These are phyloP conservation scores for Poecile atricapillus DNA, from an alignment of 2,113 vertebrate genomes.

Conservation along the genomic window DNA sequence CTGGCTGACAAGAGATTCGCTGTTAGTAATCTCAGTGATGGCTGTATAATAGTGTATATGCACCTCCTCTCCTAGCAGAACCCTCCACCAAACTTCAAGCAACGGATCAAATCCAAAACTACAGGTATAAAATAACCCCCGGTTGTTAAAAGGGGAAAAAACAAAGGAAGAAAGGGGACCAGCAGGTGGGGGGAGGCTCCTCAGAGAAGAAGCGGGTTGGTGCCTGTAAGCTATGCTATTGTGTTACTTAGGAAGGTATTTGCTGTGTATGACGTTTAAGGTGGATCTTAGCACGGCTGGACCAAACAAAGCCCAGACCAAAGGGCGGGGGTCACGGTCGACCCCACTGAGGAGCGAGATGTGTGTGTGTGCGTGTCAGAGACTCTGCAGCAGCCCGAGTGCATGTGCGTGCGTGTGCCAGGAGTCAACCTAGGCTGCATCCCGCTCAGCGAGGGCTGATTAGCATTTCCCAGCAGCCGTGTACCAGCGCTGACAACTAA, in stretches of 20 bases:
- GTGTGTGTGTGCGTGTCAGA: neutral
- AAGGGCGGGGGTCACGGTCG: constrained; percentile 80
- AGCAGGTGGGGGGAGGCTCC: neutral
- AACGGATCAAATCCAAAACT: constrained; percentile 77
- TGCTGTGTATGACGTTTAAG: constrained; percentile 87
- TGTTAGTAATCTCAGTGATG: constrained; percentile 71
- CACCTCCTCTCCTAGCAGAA: constrained; percentile 66
- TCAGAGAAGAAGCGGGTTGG: constrained; percentile 66
- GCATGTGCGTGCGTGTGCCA: neutral
- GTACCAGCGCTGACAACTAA: constrained; percentile 91
- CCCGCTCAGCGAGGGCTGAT: constrained; percentile 72
- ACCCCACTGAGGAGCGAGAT: constrained; percentile 17
- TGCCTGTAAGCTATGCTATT: constrained; percentile 82
- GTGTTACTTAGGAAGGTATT: constrained; percentile 91
- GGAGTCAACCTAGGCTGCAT: constrained; percentile 22
- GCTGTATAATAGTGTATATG: constrained; percentile 69
- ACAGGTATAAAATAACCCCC: constrained; percentile 68
- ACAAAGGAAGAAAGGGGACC: neutral
- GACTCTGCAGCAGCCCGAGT: neutral
- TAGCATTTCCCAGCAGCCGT: constrained; percentile 88
- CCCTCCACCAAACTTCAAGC: constrained; percentile 76
- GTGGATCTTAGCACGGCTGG: constrained; percentile 83
- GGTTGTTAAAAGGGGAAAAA: constrained; percentile 26
- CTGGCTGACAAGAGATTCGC: constrained; percentile 60
- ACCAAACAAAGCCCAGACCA: constrained; percentile 83